Percentiles rank a stretch among this genome's conserved stretches.
These are phyloP conservation scores for Calephelis virginiensis DNA, from an alignment of 1,140 invertebrate species.

Conservation along the genomic window DNA sequence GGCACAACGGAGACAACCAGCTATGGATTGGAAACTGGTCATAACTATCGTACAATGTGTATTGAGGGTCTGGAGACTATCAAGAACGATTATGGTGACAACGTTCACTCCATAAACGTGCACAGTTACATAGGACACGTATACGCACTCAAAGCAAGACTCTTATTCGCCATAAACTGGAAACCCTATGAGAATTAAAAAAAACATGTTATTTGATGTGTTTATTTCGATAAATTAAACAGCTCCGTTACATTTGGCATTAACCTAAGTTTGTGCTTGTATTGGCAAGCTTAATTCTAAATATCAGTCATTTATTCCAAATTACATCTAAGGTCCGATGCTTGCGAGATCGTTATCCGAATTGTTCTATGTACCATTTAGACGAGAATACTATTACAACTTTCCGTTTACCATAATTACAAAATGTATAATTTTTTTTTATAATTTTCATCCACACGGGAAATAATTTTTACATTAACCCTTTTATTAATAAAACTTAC, in stretches of 20 bases:
- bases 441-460: no score
- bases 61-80: conserved; percentile 54
- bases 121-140: conserved; percentile 51
- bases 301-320: conserved; percentile 41
- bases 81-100: conserved; percentile 54
- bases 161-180: conserved; percentile 53
- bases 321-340: conserved; percentile 4
- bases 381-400: background rate
- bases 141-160: conserved; percentile 38
- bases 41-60: conserved; percentile 60
- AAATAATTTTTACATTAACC: no score
- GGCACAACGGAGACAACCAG: conserved; percentile 53
- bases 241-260: conserved; percentile 56
- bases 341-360: background rate
- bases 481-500: no score
- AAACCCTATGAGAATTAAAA: conserved; percentile 46
- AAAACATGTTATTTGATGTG: conserved; percentile 27
- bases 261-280: conserved; percentile 46
- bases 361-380: conserved; percentile 1
- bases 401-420: no score
- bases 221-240: conserved; percentile 41
- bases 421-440: no score
- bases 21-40: conserved; percentile 53
- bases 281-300: conserved; percentile 48
- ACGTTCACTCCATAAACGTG: conserved; percentile 47